A percentile compares a stretch with the other conserved stretches of the same genome.
Conservation (phyloP, 2,113 vertebrate genomes). For the Dromiciops gliroides region DNA sequence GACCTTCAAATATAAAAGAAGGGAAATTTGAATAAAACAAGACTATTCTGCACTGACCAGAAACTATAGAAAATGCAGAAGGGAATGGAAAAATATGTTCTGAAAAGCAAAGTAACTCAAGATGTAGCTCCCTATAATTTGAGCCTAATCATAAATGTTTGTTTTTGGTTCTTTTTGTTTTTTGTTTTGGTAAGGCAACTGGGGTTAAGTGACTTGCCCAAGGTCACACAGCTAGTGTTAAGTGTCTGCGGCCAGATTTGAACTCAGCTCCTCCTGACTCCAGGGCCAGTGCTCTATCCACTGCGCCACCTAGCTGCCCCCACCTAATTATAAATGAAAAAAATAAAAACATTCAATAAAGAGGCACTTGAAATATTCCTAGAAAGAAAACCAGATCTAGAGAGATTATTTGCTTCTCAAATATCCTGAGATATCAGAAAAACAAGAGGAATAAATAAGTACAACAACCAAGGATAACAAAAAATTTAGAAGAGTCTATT, state of each 20-base stretch:
- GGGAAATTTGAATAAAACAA: neutral
- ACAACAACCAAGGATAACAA: neutral
- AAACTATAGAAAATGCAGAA: neutral
- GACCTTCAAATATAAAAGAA: neutral
- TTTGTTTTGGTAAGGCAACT: too few relatives aligned
- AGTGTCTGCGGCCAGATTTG: too few relatives aligned
- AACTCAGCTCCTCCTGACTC: too few relatives aligned
- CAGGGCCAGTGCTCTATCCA: too few relatives aligned
- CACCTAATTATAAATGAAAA: neutral
- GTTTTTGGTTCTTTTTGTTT: too few relatives aligned
- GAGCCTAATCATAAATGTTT: neutral
- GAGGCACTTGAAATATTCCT: neutral
- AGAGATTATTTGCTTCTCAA: neutral
- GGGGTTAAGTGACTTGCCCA: too few relatives aligned
- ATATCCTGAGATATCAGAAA: neutral
- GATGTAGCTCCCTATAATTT: neutral
- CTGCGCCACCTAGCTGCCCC: too few relatives aligned
- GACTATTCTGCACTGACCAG: neutral
- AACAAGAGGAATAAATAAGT: neutral
- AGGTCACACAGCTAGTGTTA: too few relatives aligned
- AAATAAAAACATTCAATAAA: neutral
- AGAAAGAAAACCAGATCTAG: neutral
- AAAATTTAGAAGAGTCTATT: neutral
- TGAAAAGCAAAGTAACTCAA: neutral
- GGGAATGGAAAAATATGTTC: neutral